These are phyloP conservation scores for Nomada flava DNA, from an alignment of 2,888 invertebrate species.

Conservation along the genomic window DNA sequence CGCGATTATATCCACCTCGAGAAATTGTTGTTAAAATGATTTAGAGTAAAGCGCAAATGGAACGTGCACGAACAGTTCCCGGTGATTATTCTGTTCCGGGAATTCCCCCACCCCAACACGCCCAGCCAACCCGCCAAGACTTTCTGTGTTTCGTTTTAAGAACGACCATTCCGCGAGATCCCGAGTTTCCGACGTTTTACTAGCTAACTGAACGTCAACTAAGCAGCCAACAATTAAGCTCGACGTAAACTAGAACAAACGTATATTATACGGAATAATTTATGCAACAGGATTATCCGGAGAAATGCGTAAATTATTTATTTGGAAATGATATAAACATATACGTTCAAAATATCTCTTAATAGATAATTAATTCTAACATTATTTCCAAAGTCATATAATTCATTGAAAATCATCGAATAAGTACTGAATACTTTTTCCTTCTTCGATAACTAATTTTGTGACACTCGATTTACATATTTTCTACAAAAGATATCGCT, in stretches of 20 bases:
- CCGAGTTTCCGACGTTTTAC: background rate
- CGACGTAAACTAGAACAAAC: slow-evolving; percentile 1
- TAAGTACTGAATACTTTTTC: too few species aligned
- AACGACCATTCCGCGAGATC: slow-evolving; percentile 17
- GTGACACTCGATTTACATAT: too few species aligned
- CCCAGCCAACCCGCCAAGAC: slow-evolving; percentile 5
- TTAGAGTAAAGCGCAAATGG: slow-evolving; percentile 56
- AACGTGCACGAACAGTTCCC: slow-evolving; percentile 45
- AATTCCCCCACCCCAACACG: slow-evolving; percentile 21
- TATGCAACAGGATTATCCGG: too few species aligned
- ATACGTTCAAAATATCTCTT: too few species aligned
- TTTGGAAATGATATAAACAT: background rate
- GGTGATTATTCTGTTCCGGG: slow-evolving; percentile 53
- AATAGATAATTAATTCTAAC: too few species aligned
- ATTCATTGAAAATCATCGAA: too few species aligned
- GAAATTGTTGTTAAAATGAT: slow-evolving; percentile 57
- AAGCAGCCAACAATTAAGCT: slow-evolving; percentile 2
- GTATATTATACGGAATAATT: background rate
- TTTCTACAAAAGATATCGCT: too few species aligned
- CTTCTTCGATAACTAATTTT: background rate
- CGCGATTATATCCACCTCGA: slow-evolving; percentile 48
- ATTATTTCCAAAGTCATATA: too few species aligned
- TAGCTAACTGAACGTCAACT: too few species aligned
- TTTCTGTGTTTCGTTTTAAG: slow-evolving; percentile 28
- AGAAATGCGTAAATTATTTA: background rate